Evolutionary conservation across 2,888 invertebrate species (phyloP), one percentile per base, ranked within the genome.

Genomic region (Palloptera scutellata): DNA sequence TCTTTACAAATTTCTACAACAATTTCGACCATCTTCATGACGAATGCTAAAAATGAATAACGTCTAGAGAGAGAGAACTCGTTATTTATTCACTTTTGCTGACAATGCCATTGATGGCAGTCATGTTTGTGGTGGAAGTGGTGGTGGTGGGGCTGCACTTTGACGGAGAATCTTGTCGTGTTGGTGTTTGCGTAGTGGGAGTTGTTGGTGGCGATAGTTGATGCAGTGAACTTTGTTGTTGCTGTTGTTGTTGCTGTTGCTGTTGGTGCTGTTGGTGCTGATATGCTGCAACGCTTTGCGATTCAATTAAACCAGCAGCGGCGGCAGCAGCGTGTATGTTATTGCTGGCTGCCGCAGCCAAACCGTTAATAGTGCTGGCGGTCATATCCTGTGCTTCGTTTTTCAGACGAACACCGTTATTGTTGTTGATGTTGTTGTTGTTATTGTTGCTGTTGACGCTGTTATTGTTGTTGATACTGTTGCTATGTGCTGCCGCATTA

Each of bases 351-450:
- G 73, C 62, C 11, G 78, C 73, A 17, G 79, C 76, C 66, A 81
- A 72, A 13, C 85, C 85, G 67, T 84, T 85, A 79, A 84, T 83
- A 17, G 81, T 83, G 67, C 79, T 80, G 30, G 83, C 80, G 40
- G 84, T 83, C 83, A 84, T 84, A 66, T 85, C 83, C 73, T 84
- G 85, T 4, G 84, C 83, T 82, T 85, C 84, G 61, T 81, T 81
- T 71, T 83, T 84, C 66, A 80, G 66, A 1, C 81, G 74, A 41
- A 78, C 54, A 30, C 74, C 72, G 61, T 68, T 73, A 55, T 67
- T 72, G 57, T 70, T 67, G 20, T 52, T 65, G 40, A 43, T 68
- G n/a, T 42, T 66, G 64, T 68, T 71, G 66, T 68, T 72, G 57
- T 78, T 76, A 75, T 81, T 83, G 75, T 79, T 82, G 78, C 65